These are phyloP conservation scores for Myiopsitta monachus DNA, from an alignment of 2,113 vertebrate species.

Conservation along the genomic window DNA sequence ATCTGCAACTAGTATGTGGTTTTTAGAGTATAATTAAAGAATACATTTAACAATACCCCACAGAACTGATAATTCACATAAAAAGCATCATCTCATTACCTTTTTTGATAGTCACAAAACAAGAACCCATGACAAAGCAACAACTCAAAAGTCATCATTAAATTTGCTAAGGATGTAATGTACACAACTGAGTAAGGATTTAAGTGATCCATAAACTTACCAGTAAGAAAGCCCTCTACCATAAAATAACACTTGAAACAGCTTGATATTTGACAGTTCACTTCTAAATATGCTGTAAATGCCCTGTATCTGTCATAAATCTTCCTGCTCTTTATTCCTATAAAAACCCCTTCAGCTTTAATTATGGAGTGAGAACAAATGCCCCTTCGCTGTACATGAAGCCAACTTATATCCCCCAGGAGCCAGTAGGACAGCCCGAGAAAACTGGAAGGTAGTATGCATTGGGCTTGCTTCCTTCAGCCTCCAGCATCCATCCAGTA, in stretches of 20 bases:
- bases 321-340: too few relatives aligned
- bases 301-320: background rate
- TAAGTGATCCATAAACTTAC: background rate
- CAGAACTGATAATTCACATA: background rate
- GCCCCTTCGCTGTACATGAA: accelerated
- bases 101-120: background rate
- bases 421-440: background rate
- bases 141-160: too few relatives aligned
- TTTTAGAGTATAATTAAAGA: background rate
- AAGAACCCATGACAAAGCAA: too few relatives aligned
- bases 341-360: accelerated
- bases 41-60: background rate
- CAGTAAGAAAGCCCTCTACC: background rate
- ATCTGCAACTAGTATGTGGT: background rate
- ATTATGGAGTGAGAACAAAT: background rate
- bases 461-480: background rate
- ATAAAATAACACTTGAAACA: background rate
- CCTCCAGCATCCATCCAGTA: background rate
- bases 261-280: background rate
- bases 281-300: background rate
- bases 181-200: background rate
- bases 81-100: background rate
- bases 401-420: background rate
- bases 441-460: background rate
- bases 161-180: too few relatives aligned